phyloP scores from a whole-genome alignment of 1,140 invertebrate genomes.

The Camponotus floridanus region DNA sequence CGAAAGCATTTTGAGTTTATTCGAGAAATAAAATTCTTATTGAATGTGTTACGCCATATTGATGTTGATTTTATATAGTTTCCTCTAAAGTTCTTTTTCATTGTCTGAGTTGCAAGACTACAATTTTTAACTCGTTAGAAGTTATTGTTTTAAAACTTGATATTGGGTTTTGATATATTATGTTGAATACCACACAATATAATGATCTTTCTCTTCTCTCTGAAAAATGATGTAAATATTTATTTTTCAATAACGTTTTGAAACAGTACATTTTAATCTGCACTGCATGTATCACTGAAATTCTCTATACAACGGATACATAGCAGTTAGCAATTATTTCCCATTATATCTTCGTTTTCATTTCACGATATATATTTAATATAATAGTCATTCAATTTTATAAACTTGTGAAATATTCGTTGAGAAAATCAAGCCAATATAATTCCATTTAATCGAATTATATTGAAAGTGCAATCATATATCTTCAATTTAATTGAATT shows the following conservation, averaged over 20 bases:
- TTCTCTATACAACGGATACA: background rate
- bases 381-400: conserved; percentile 24
- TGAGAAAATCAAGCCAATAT: background rate
- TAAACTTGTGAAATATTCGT: conserved; percentile 9
- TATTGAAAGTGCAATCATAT: background rate
- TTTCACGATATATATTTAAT: conserved; percentile 9
- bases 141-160: conserved; percentile 10
- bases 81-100: conserved; percentile 45
- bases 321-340: background rate
- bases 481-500: background rate
- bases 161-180: background rate
- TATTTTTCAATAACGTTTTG: background rate
- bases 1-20: conserved; percentile 32
- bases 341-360: background rate
- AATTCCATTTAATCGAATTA: background rate
- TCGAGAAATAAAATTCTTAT: conserved; percentile 39
- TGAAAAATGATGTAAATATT: background rate
- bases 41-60: conserved; percentile 33
- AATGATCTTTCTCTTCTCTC: background rate
- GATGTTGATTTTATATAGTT: conserved; percentile 44
- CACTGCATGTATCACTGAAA: background rate
- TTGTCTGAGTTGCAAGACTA: conserved; percentile 21
- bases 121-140: conserved; percentile 59
- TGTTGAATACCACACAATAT: background rate
- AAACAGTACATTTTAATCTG: conserved; percentile 27